Conservation (phyloP, 2,113 vertebrate genomes). For the Leucopsar rothschildi region DNA sequence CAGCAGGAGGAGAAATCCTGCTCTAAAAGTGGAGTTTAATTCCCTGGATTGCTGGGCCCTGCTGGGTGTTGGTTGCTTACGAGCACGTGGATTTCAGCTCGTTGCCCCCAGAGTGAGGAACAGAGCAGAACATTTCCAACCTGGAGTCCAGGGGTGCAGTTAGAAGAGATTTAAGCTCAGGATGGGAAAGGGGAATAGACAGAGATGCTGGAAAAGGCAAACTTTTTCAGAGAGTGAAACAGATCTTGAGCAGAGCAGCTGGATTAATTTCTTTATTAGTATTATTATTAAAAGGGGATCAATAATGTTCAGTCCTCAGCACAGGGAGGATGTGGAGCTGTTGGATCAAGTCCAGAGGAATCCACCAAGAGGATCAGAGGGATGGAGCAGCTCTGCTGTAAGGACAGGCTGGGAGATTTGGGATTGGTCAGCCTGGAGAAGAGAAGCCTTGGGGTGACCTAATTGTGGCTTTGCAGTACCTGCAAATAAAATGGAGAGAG, state of each 20-base stretch:
- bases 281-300: background rate
- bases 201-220: background rate
- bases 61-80: background rate
- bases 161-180: background rate
- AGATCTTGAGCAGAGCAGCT: background rate
- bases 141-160: background rate
- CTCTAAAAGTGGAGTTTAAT: background rate
- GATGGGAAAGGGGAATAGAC: background rate
- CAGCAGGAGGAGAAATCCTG: background rate
- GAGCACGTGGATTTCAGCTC: background rate
- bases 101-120: background rate
- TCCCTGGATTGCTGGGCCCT: background rate
- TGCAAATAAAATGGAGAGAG: background rate
- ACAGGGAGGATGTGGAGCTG: background rate
- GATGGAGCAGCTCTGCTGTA: background rate
- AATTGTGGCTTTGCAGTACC: fast-evolving
- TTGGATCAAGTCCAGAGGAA: background rate
- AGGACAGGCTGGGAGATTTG: background rate
- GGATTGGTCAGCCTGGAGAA: background rate
- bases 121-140: background rate
- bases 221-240: background rate
- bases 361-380: background rate
- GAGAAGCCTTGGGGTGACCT: background rate
- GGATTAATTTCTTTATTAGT: background rate
- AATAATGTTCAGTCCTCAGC: too few relatives aligned